These are phyloP conservation scores for Hydraecia micacea DNA, from an alignment of 2,888 invertebrate genomes.

Conservation along the genomic window DNA sequence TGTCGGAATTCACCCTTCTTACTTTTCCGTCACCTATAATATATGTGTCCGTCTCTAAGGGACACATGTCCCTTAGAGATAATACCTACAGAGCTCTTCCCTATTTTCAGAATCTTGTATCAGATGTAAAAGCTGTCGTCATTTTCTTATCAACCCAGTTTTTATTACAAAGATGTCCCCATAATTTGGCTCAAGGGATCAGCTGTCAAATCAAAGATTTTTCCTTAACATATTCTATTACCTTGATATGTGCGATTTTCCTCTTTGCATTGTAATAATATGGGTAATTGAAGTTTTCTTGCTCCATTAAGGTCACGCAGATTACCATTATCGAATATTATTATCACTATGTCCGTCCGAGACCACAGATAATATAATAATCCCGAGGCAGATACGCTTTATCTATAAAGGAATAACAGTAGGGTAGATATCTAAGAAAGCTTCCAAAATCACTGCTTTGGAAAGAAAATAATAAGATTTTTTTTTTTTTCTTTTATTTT, in stretches of 20 bases:
- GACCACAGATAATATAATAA: too few species aligned
- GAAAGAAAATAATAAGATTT: too few species aligned
- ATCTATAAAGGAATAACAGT: not conserved
- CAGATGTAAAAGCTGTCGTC: not conserved
- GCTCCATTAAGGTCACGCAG: not conserved
- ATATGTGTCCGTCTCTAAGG: too few species aligned
- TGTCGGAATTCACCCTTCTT: not conserved
- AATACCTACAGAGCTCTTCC: not conserved
- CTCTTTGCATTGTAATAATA: not conserved
- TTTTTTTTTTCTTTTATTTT: too few species aligned
- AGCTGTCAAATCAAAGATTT: not conserved
- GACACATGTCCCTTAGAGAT: too few species aligned
- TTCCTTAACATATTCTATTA: not conserved
- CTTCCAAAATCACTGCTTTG: not conserved
- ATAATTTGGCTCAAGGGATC: conserved; percentile 10
- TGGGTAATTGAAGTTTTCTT: not conserved
- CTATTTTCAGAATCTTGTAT: not conserved
- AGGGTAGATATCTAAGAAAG: not conserved
- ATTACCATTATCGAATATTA: conserved; percentile 4
- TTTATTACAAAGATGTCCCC: not conserved
- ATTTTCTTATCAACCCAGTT: conserved; percentile 4
- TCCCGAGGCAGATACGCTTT: not conserved
- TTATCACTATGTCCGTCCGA: not conserved
- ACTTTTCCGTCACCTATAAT: not conserved
- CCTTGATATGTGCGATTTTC: not conserved